phyloP scores from a whole-genome alignment of 2,113 vertebrate genomes.

The Pollachius pollachius region DNA sequence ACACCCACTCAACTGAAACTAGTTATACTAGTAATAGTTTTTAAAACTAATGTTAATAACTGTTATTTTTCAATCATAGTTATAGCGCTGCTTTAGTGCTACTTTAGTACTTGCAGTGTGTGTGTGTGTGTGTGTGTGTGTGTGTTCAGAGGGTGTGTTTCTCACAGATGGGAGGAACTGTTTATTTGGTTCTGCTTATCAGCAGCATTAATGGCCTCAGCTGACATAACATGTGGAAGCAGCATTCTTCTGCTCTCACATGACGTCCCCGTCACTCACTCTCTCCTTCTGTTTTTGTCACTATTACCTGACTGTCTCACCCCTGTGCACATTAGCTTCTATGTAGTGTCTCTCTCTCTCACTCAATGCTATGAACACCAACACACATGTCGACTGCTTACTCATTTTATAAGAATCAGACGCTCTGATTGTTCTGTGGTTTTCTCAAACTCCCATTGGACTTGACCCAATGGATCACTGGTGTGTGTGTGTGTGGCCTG shows the following conservation, averaged over 20 bases:
- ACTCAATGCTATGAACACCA: background rate
- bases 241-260: conserved; percentile 70
- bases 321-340: background rate
- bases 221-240: conserved; percentile 61
- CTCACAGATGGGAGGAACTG: conserved; percentile 21
- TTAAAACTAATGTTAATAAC: conserved; percentile 4
- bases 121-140: too few species aligned
- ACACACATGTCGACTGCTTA: background rate
- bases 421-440: conserved; percentile 8
- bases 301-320: background rate
- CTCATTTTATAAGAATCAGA: background rate
- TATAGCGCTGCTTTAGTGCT: too few species aligned
- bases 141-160: conserved; percentile 9
- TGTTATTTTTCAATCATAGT: background rate
- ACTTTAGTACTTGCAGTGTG: too few species aligned
- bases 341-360: background rate
- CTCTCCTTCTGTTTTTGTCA: conserved; percentile 17
- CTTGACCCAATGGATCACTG: background rate
- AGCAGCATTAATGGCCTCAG: conserved; percentile 67
- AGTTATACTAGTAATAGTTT: too few species aligned
- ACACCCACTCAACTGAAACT: too few species aligned
- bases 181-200: conserved; percentile 66
- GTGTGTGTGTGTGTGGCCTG: background rate
- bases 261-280: conserved; percentile 47
- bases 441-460: background rate